A percentile compares a stretch with the other conserved stretches of the same genome.
Conservation (phyloP, 2,113 vertebrate genomes). For the Brienomyrus brachyistius region DNA sequence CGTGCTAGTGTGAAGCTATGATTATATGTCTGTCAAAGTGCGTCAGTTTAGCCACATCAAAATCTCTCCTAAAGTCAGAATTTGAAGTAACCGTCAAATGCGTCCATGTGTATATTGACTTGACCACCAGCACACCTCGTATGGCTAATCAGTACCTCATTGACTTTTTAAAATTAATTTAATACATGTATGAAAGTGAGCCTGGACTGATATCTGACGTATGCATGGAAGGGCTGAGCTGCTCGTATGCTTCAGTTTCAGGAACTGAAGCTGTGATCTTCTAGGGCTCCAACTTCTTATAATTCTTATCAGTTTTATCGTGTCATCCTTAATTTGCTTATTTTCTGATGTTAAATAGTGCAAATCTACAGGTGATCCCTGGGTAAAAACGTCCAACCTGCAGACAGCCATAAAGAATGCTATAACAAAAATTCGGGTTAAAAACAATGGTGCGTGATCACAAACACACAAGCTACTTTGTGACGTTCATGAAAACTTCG, state of each 20-base stretch:
- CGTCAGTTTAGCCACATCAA: not conserved
- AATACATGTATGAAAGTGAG: not conserved
- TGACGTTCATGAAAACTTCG: too few relatives aligned
- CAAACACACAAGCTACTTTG: too few relatives aligned
- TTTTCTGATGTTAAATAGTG: not conserved
- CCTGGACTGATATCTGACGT: not conserved
- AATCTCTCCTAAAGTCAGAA: not conserved
- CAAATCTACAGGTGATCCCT: not conserved
- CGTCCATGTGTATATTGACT: not conserved
- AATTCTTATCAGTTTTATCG: too few relatives aligned
- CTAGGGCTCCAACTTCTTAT: too few relatives aligned
- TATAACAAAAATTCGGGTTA: too few relatives aligned
- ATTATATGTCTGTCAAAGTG: not conserved
- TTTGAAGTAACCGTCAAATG: not conserved
- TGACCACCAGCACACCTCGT: not conserved
- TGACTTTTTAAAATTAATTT: not conserved
- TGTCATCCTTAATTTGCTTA: too few relatives aligned
- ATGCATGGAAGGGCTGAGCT: not conserved
- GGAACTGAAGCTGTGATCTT: not conserved
- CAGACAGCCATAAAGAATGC: too few relatives aligned
- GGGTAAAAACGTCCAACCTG: not conserved
- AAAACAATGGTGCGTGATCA: too few relatives aligned
- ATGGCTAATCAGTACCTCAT: not conserved
- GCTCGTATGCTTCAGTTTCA: not conserved
- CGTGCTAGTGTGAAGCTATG: not conserved